Base-by-base conservation (phyloP, 2,113 vertebrate species). In the Phylloscopus whistleri region DNA sequence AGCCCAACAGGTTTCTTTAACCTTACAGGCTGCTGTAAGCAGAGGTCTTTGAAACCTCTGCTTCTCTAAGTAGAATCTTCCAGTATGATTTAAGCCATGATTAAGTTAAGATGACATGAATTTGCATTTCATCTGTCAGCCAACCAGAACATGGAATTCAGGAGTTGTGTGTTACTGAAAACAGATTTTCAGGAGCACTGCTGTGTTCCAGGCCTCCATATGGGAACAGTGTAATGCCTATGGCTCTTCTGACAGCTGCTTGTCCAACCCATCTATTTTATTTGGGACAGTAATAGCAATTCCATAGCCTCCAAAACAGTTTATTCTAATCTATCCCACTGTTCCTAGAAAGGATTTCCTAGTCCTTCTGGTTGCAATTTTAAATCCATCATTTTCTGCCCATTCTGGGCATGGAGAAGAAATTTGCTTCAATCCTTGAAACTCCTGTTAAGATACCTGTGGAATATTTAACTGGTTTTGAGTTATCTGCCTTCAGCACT, bases 201-300 rank as follows among this genome's bases (percentile, higher is more conserved):
- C 19, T 93, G 77, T 0, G 1, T 66, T 77, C 31, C 2, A 3
- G 41, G 17, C 14, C 30, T 69, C 28, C 63, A 0, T 9, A 0
- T 12, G 11, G 55, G 41, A 48, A 44, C 37, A 44, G 1, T 87
- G 31, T 13, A n/a, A 39, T 55, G 22, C 30, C 30, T 72, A 0
- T n/a, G 48, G 19, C n/a, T 87, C 44, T 64, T 73, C 43, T 69
- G 35, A 14, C 27, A 64, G 33, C 59, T 66, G 20, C 30, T 64
- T 77, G 39, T 63, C 35, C n/a, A 69, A 26, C 33, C 7, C 43
- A 11, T 37, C 26, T 73, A 10, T 60, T 87, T 73, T 63, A n/a
- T 37, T 19, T 60, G 51, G 27, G 55, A 69, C 9, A 64, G 37
- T 24, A 80, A 41, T 13, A n/a, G 17, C 55, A 90, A 37, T 59